Base-by-base conservation (phyloP, 2,888 invertebrate species). In the Lymantria monacha region DNA sequence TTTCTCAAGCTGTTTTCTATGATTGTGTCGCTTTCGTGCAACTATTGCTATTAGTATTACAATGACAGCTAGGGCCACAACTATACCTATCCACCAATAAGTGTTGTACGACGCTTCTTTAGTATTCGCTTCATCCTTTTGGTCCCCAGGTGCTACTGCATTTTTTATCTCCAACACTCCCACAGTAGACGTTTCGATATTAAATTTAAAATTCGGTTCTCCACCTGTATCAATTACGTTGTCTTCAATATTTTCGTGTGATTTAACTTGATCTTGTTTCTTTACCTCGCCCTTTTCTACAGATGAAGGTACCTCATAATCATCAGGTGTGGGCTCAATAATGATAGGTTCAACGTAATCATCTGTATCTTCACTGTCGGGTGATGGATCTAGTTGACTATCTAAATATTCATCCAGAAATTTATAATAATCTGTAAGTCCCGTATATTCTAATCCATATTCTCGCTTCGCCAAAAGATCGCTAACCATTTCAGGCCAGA, bases 321-420 rank as follows among this genome's bases (percentile, higher is more conserved):
- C 81, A 55, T 76, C 77, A 3, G 77, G 71, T 31, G 60, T 49
- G 9, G 79, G 70, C 51, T 76, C 81, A 14, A 48, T 63, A 9
- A 72, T 59, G 1, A 72, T 70, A 0, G 83, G 80, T 55, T 89
- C 89, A 8, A 80, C 60, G 55, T 90, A 91, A 55, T 89, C 88
- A 30, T 83, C 82, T 1, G 74, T 61, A 44, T 57, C 63, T 41
- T 73, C 70, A 8, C 59, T 76, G 1, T 77, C 80, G 3, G 63
- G 12, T 3, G 73, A 44, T 14, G 87, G 88, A 40, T 91, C 88
- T 49, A 91, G 69, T 56, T 92, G 92, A 33, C 78, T 83, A 33
- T 92, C 90, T 58, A 93, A 79, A 74, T 93, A 93, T 57, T 92
- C 89, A 58, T 92, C 91, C 52, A 93, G 68, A 0, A 93, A 85